Conservation (phyloP, 2,797 vertebrate genomes). For the Siniperca undulata region DNA sequence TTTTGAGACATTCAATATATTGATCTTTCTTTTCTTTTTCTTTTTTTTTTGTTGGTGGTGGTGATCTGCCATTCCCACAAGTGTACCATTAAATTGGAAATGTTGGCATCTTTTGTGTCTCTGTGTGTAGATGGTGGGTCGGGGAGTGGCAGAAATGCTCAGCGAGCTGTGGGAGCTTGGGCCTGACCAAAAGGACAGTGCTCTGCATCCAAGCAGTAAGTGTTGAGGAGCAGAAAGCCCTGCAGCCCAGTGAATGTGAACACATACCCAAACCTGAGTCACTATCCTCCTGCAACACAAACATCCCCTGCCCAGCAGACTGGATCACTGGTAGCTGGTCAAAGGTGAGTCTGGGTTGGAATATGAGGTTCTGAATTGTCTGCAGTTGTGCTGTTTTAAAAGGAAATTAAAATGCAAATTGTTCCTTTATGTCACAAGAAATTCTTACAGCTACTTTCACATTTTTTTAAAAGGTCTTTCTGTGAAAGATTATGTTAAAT, state of each 20-base stretch:
- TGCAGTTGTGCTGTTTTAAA: background rate
- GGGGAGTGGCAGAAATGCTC: slow-evolving; percentile 95
- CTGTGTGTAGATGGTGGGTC: slow-evolving; percentile 91
- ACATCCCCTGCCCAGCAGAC: slow-evolving; percentile 88
- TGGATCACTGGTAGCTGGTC: slow-evolving; percentile 93
- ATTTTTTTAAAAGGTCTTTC: background rate
- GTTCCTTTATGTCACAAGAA: background rate
- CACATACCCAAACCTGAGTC: slow-evolving; percentile 87
- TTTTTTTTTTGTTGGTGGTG: background rate
- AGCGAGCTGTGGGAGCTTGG: slow-evolving; percentile 85
- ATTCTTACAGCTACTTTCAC: background rate
- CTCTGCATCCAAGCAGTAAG: slow-evolving; percentile 92
- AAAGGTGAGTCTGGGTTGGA: slow-evolving; percentile 84
- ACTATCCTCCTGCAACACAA: slow-evolving; percentile 82
- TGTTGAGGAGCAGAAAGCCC: slow-evolving; percentile 89
- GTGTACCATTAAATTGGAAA: slow-evolving; percentile 18
- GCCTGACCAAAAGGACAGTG: slow-evolving; percentile 88
- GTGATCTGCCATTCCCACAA: background rate
- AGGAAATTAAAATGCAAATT: background rate
- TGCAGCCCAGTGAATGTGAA: slow-evolving; percentile 84
- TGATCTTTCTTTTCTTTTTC: background rate
- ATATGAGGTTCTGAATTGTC: background rate
- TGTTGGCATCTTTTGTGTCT: slow-evolving; percentile 26
- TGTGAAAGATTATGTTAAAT: background rate
- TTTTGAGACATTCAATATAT: background rate